Conservation (phyloP, 2,797 vertebrate species). For the Arremon aurantiirostris region DNA sequence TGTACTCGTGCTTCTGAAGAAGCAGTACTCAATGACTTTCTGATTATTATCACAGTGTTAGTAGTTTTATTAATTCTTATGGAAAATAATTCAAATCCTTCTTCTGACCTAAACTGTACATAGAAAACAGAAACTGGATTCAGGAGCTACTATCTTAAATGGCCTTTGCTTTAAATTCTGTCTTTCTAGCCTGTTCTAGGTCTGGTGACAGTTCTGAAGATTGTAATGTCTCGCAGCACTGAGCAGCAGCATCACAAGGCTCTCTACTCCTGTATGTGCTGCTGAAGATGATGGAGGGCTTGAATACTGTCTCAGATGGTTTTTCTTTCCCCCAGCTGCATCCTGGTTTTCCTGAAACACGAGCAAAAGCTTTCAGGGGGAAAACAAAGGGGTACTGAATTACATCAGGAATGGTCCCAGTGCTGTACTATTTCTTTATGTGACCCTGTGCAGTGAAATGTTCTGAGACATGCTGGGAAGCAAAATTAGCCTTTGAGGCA, state of each 20-base stretch:
- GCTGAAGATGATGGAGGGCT: not conserved
- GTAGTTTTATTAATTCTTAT: not conserved
- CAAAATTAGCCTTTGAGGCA: not conserved
- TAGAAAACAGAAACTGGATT: not conserved
- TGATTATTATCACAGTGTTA: not conserved
- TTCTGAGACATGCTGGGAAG: not conserved
- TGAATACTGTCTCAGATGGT: not conserved
- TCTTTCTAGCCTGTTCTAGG: not conserved
- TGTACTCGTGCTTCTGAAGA: not conserved
- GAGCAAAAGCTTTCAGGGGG: not conserved
- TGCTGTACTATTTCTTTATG: not conserved
- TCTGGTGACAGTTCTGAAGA: not conserved
- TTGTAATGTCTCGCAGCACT: accelerated
- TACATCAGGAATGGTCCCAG: not conserved
- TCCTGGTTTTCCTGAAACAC: not conserved
- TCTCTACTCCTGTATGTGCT: not conserved
- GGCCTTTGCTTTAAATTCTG: not conserved
- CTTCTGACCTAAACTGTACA: not conserved
- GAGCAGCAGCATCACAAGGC: not conserved
- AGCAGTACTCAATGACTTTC: not conserved
- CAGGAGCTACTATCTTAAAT: not conserved
- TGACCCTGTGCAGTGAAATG: not conserved
- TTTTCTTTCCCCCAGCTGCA: not conserved
- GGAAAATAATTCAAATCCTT: not conserved
- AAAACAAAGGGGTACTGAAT: not conserved